A percentile compares a stretch with the other conserved stretches of the same genome.
Conservation (phyloP, 1,140 invertebrate genomes). For the Zaprionus ornatus region DNA sequence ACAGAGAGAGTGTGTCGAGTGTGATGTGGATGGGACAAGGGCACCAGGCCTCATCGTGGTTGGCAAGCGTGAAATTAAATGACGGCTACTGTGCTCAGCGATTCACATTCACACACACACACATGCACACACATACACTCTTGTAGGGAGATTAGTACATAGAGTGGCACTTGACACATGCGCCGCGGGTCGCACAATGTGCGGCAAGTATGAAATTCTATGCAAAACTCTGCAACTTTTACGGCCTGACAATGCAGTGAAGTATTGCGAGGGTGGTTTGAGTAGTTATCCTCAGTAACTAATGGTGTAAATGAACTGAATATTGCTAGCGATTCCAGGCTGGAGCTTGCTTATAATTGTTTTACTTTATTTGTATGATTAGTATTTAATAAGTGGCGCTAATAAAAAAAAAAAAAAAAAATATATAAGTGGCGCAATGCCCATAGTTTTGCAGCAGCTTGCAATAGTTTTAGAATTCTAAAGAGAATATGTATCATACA, state of each 20-base stretch:
- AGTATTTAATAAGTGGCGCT: background rate
- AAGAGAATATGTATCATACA: too few species aligned
- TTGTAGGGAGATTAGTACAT: constrained; percentile 3
- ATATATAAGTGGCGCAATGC: too few species aligned
- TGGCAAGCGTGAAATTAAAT: constrained; percentile 59
- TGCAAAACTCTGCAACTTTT: constrained; percentile 8
- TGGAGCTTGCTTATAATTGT: too few species aligned
- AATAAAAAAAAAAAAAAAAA: too few species aligned
- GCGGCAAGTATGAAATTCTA: constrained; percentile 13
- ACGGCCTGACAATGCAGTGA: background rate
- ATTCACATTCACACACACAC: constrained; percentile 17
- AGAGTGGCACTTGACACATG: constrained; percentile 28
- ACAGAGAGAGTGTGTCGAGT: background rate
- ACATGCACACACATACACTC: constrained; percentile 1
- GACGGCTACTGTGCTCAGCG: constrained; percentile 44
- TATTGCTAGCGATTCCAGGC: too few species aligned
- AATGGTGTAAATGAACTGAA: background rate
- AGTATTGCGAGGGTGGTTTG: background rate
- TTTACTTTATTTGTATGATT: background rate
- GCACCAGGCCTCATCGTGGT: constrained; percentile 16
- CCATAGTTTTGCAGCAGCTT: background rate
- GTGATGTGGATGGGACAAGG: background rate
- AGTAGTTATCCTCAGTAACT: background rate
- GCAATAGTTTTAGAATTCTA: background rate
- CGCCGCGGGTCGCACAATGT: constrained; percentile 31